Percentiles rank a stretch among this genome's conserved stretches.
These are phyloP conservation scores for Luffia ferchaultella DNA, from an alignment of 2,888 invertebrate genomes.

Conservation along the genomic window DNA sequence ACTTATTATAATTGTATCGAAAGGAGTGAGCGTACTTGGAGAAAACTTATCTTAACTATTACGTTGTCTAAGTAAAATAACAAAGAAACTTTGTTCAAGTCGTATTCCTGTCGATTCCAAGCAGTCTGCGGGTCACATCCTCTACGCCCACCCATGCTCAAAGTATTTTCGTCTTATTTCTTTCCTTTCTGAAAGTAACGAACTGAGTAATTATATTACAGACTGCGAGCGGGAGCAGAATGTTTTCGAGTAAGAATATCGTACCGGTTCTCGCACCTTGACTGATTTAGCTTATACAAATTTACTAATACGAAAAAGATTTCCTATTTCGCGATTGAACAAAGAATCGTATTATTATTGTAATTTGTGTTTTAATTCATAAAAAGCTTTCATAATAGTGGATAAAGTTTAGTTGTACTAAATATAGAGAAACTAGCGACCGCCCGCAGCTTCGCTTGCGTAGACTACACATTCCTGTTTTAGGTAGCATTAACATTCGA, in stretches of 20 bases:
- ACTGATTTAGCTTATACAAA: background rate
- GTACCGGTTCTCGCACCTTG: background rate
- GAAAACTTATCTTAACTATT: too few relatives aligned
- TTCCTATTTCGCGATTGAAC: too few relatives aligned
- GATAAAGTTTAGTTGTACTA: too few relatives aligned
- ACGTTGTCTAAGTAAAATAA: background rate
- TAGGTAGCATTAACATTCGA: too few relatives aligned
- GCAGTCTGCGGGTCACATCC: slow-evolving; percentile 22
- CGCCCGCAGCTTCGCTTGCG: too few relatives aligned
- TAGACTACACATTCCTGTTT: too few relatives aligned
- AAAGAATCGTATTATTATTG: too few relatives aligned
- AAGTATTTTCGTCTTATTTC: slow-evolving; percentile 44
- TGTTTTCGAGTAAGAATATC: background rate
- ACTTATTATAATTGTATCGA: too few relatives aligned
- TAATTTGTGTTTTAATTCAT: too few relatives aligned
- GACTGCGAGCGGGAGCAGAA: slow-evolving; percentile 31
- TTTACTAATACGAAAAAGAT: background rate
- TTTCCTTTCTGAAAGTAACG: slow-evolving; percentile 49
- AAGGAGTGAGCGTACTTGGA: too few relatives aligned
- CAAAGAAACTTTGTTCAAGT: background rate
- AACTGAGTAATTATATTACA: slow-evolving; percentile 43
- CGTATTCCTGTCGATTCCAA: slow-evolving; percentile 4
- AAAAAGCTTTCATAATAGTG: too few relatives aligned
- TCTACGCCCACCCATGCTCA: slow-evolving; percentile 19
- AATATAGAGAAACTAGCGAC: too few relatives aligned